Evolutionary conservation across 2,113 vertebrate species (phyloP).

Genomic region (Reinhardtius hippoglossoides): DNA sequence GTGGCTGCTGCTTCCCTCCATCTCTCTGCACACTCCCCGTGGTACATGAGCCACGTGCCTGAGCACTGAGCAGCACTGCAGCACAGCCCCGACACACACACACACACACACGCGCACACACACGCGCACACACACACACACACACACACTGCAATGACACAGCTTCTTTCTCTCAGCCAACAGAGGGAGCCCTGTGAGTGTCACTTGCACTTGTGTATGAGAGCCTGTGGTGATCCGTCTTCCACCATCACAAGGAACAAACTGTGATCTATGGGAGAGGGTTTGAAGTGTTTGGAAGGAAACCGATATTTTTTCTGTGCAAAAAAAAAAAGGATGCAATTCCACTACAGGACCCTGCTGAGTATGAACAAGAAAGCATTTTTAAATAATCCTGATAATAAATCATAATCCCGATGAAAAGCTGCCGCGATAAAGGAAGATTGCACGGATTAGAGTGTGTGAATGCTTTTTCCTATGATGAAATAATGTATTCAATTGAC

Average conservation of each 20-base stretch:
- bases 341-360: background rate
- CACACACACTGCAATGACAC: constrained; percentile 66
- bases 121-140: constrained; percentile 37
- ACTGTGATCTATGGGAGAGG: background rate
- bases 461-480: constrained; percentile 27
- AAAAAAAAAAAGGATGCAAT: background rate
- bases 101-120: constrained; percentile 46
- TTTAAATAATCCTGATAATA: constrained; percentile 34
- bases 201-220: constrained; percentile 14
- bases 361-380: background rate
- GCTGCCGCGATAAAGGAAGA: constrained; percentile 30
- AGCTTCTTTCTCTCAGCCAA: constrained; percentile 50
- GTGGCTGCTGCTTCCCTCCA: constrained; percentile 39
- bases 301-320: no score
- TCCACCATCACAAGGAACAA: background rate
- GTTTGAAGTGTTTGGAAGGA: background rate
- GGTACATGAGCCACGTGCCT: constrained; percentile 65
- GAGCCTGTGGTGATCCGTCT: constrained; percentile 2
- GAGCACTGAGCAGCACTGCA: constrained; percentile 64
- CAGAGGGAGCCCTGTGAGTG: constrained; percentile 29
- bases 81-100: constrained; percentile 47
- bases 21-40: constrained; percentile 54
- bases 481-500: constrained; percentile 27
- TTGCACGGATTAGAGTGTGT: constrained; percentile 32
- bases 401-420: constrained; percentile 32